These are phyloP conservation scores for Apis laboriosa DNA, from an alignment of 1,140 invertebrate genomes.

Conservation along the genomic window DNA sequence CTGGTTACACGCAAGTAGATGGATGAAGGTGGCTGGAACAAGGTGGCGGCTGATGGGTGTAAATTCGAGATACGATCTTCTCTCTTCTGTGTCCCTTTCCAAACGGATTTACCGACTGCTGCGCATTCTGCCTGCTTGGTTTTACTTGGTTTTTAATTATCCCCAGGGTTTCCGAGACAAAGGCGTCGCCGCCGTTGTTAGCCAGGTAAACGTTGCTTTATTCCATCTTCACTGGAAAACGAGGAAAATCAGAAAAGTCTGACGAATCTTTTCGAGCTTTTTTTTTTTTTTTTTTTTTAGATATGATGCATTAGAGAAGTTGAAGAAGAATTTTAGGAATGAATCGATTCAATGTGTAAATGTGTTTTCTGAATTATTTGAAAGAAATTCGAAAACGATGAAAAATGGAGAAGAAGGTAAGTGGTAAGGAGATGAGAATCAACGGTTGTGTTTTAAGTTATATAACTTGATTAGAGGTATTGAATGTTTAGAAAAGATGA, in stretches of 20 bases:
- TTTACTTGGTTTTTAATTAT: slow-evolving; percentile 63
- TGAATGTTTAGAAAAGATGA: no score
- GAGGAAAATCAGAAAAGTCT: slow-evolving; percentile 5
- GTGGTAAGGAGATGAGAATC: neutral
- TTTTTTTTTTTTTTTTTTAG: no score
- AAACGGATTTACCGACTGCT: slow-evolving; percentile 54
- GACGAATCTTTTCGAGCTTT: slow-evolving; percentile 14
- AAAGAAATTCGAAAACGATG: neutral
- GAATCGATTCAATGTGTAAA: slow-evolving; percentile 33
- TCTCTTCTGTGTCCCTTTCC: slow-evolving; percentile 41
- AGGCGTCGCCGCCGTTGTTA: slow-evolving; percentile 44
- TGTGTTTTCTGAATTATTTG: neutral
- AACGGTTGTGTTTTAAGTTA: neutral
- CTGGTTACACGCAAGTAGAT: slow-evolving; percentile 67
- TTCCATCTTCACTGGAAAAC: neutral
- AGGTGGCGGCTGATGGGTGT: slow-evolving; percentile 73
- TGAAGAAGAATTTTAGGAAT: slow-evolving; percentile 24
- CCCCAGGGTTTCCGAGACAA: slow-evolving; percentile 46
- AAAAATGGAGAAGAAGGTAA: neutral
- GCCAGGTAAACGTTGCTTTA: slow-evolving; percentile 45
- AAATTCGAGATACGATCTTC: slow-evolving; percentile 71
- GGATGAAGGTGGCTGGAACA: slow-evolving; percentile 65
- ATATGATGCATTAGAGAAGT: slow-evolving; percentile 7
- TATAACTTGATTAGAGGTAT: neutral
- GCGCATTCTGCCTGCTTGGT: slow-evolving; percentile 41